A percentile compares a stretch with the other conserved stretches of the same genome.
phyloP scores from a whole-genome alignment of 2,888 invertebrate species.

The Electrophaes corylata region DNA sequence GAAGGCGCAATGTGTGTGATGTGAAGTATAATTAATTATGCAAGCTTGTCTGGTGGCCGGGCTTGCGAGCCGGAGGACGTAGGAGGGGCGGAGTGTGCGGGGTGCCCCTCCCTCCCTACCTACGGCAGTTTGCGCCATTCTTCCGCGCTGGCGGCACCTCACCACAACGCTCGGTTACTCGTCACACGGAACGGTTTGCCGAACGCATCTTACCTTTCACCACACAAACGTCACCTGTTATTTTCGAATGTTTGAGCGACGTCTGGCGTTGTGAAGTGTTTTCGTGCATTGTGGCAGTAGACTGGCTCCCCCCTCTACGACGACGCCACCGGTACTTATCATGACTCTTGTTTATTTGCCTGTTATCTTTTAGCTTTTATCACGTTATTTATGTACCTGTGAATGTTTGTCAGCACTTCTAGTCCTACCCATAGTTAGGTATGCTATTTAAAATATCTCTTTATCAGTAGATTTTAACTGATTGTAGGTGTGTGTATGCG shows the following conservation, averaged over 20 bases:
- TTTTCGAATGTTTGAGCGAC: conserved; percentile 69
- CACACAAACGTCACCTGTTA: conserved; percentile 71
- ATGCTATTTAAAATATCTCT: too few species aligned
- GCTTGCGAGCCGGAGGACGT: conserved; percentile 38
- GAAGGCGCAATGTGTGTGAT: conserved; percentile 70
- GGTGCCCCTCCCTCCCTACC: conserved; percentile 57
- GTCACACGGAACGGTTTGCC: conserved; percentile 72
- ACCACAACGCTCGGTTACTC: conserved; percentile 74
- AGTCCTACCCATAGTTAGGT: too few species aligned
- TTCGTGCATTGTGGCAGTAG: conserved; percentile 78
- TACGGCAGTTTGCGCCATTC: conserved; percentile 79
- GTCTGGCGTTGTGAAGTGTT: conserved; percentile 72
- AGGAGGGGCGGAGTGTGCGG: conserved; percentile 45
- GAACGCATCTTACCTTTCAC: conserved; percentile 80
- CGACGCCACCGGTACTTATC: conserved; percentile 65
- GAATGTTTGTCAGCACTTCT: conserved; percentile 36
- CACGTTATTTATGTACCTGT: conserved; percentile 43
- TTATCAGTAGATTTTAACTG: too few species aligned
- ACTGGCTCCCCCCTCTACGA: conserved; percentile 55
- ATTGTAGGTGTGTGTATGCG: too few species aligned
- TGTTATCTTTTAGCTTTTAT: conserved; percentile 58
- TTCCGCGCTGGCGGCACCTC: conserved; percentile 77
- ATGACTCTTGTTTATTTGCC: conserved; percentile 68
- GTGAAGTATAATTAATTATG: conserved; percentile 79
- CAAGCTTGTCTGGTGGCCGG: conserved; percentile 75